phyloP scores from a whole-genome alignment of 2,113 vertebrate species.

The Corythornis cristatus region DNA sequence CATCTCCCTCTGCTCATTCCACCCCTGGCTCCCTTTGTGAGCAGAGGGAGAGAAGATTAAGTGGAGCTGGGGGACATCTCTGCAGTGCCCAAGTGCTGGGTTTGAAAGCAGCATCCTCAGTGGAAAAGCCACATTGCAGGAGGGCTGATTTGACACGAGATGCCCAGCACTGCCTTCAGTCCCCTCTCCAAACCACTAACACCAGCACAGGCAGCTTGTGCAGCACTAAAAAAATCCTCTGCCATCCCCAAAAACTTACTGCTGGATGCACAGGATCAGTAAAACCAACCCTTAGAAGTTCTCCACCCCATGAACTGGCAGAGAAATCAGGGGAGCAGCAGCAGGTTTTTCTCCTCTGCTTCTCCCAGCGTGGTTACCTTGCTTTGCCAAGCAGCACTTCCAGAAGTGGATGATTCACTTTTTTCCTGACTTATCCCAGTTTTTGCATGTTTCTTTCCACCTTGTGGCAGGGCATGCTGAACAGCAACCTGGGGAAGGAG shows the following conservation, averaged over 20 bases:
- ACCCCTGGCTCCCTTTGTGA: accelerated
- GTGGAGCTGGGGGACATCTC: background rate
- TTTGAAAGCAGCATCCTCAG: background rate
- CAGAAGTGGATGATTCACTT: background rate
- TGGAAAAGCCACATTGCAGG: accelerated
- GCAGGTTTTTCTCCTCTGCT: background rate
- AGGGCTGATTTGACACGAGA: background rate
- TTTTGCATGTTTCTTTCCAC: background rate
- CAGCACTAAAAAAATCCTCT: background rate
- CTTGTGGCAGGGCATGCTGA: accelerated
- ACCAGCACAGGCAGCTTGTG: background rate
- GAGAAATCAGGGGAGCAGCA: background rate
- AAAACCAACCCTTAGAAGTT: background rate
- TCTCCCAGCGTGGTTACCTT: background rate
- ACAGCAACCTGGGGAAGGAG: background rate
- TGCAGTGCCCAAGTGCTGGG: accelerated
- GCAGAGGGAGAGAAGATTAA: background rate
- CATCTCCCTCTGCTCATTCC: background rate
- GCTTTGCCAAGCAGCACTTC: background rate
- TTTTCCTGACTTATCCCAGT: background rate
- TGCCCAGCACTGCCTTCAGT: background rate
- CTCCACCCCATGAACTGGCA: background rate
- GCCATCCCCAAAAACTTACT: accelerated
- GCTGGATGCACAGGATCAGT: too few species aligned
- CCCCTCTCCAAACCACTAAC: background rate